Evolutionary conservation across 2,797 vertebrate genomes (phyloP), one percentile per base, ranked within the genome.

Genomic region (Myotis planiceps): DNA sequence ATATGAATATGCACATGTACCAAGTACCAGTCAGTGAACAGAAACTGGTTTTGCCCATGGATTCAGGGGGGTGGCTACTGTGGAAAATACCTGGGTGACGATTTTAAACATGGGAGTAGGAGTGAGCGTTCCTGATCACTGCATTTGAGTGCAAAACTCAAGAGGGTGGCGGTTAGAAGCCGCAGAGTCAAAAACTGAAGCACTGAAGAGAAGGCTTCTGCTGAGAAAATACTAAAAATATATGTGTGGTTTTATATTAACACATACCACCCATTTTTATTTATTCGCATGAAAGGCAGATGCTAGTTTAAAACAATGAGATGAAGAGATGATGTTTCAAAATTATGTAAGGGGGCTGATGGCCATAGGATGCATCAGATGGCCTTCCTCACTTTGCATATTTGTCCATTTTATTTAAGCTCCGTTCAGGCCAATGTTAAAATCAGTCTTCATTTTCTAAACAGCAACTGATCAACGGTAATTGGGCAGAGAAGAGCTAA

Each of bases 21-120:
- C 86, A 97, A 97, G 95, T 95, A 49, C 81, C 94, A 96, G 96
- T 89, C 72, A 94, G 88, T 97, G 91, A 80, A 85, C 95, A 97
- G 94, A 97, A 97, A 96, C 96, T 97, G 91, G 95, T 94, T 71
- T 79, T 96, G 93, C 89, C 79, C 90, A 34, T 39, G 84, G 94
- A 90, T 97, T 94, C 81, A 29, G 75, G 12, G 34, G 74, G 37
- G 65, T 34, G 71, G 94, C 85, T 84, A 74, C 55, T 96, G 60
- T 49, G 32, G 45, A 96, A 96, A 97, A 95, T 19, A 53, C 47
- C 63, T 49, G 71, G 84, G 87, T 65, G 1, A n/a, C 37, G 94
- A 65, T 90, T 97, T 72, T 27, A 95, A 96, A 94, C 45, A 53
- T 10, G 58, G 6, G 76, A 92, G 75, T 53, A 12, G 16, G 69